phyloP scores from a whole-genome alignment of 1,140 invertebrate species.

The Proctacanthus coquilletti region DNA sequence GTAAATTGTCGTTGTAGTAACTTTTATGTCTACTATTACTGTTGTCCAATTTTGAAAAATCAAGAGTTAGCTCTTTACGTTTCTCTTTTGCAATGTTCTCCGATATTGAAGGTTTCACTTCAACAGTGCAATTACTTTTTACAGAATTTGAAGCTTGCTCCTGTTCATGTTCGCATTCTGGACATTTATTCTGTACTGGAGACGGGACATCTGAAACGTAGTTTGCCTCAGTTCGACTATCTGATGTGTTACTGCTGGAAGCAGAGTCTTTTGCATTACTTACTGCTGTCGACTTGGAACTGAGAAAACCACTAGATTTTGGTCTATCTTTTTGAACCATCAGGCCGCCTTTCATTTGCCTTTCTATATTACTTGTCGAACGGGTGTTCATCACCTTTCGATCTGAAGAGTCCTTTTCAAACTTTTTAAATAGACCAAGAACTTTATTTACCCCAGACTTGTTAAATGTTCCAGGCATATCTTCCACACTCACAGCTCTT shows the following conservation, averaged over 20 bases:
- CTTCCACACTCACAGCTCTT: slow-evolving; percentile 48
- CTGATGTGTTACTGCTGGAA: too few relatives aligned
- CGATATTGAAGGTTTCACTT: too few relatives aligned
- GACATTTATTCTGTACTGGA: too few relatives aligned
- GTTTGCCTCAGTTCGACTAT: too few relatives aligned
- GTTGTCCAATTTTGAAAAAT: slow-evolving; percentile 42
- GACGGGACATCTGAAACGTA: too few relatives aligned
- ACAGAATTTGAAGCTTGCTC: too few relatives aligned
- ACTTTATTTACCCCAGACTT: slow-evolving; percentile 47
- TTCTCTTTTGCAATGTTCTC: too few relatives aligned
- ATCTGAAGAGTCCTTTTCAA: slow-evolving; percentile 34
- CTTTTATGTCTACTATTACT: slow-evolving; percentile 33
- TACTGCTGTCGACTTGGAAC: too few relatives aligned
- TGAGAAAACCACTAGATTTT: slow-evolving; percentile 7
- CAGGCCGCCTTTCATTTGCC: slow-evolving; percentile 12
- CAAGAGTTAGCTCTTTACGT: slow-evolving; percentile 45
- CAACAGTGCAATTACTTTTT: too few relatives aligned
- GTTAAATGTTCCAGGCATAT: slow-evolving; percentile 37
- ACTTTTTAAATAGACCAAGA: slow-evolving; percentile 53
- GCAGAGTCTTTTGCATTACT: too few relatives aligned
- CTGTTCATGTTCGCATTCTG: too few relatives aligned
- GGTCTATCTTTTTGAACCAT: slow-evolving; percentile 6
- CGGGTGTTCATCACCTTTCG: slow-evolving; percentile 18
- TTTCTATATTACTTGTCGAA: slow-evolving; percentile 26
- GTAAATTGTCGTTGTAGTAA: too few relatives aligned